Percentiles rank a stretch among this genome's conserved stretches.
Conservation (phyloP, 2,797 vertebrate genomes). For the Zalophus californianus region DNA sequence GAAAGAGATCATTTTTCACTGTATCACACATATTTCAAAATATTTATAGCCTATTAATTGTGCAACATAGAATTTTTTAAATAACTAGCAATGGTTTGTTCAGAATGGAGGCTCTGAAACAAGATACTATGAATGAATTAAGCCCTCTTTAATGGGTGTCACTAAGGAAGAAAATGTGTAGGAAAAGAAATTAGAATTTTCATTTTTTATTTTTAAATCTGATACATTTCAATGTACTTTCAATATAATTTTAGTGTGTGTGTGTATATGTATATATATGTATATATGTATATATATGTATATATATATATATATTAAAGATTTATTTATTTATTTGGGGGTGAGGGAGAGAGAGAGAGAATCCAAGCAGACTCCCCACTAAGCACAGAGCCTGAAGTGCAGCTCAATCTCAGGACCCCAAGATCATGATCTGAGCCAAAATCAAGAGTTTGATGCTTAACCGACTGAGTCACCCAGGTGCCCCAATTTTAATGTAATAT, state of each 20-base stretch:
- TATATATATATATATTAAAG: too few relatives aligned
- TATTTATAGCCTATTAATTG: not conserved
- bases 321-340: not conserved
- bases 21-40: not conserved
- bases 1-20: not conserved
- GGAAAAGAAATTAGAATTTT: constrained; percentile 3
- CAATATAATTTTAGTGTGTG: not conserved
- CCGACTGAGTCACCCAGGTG: not conserved
- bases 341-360: not conserved
- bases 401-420: not conserved
- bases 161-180: not conserved
- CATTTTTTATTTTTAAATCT: not conserved
- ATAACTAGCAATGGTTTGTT: not conserved
- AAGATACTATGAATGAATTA: not conserved
- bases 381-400: not conserved
- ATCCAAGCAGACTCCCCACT: not conserved
- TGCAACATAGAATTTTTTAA: not conserved
- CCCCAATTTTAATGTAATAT: not conserved
- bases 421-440: not conserved
- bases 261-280: too few relatives aligned
- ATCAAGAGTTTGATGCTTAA: not conserved
- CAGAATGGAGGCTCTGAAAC: not conserved
- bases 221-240: not conserved
- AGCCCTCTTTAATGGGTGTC: not conserved
- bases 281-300: too few relatives aligned